Evolutionary conservation across 2,113 vertebrate species (phyloP).

Genomic region (Gyps fulvus): DNA sequence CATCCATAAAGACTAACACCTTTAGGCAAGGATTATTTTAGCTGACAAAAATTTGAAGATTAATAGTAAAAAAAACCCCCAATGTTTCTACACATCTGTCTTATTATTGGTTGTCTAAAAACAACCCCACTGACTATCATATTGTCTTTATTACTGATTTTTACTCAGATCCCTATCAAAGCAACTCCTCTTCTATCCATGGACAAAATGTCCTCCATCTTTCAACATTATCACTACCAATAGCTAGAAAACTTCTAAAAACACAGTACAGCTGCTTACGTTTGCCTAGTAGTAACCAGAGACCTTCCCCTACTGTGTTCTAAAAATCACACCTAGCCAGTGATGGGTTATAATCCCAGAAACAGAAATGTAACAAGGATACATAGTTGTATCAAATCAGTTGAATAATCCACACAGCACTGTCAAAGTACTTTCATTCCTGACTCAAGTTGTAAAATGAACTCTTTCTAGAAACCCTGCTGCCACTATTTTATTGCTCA

Average conservation of each 20-base stretch:
- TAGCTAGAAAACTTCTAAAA: neutral
- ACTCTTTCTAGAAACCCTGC: neutral
- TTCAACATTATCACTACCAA: neutral
- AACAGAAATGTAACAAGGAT: neutral
- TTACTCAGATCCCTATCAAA: neutral
- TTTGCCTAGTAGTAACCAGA: neutral
- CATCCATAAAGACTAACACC: neutral
- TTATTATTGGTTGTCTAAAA: neutral
- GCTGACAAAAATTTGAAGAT: neutral
- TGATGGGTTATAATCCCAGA: neutral
- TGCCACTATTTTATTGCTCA: neutral
- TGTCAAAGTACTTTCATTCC: neutral
- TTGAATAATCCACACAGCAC: neutral
- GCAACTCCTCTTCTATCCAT: neutral
- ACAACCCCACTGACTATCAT: neutral
- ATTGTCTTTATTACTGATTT: neutral
- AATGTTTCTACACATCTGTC: neutral
- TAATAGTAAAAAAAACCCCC: rapidly evolving
- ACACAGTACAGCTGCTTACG: neutral
- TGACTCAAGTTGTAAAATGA: neutral
- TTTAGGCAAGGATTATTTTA: neutral
- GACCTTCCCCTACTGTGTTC: neutral
- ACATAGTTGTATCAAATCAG: neutral
- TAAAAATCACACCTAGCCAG: neutral
- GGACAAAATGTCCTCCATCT: neutral